Percentiles rank a stretch among this genome's conserved stretches.
Conservation (phyloP, 2,888 invertebrate species). For the Oligia fasciuncula region DNA sequence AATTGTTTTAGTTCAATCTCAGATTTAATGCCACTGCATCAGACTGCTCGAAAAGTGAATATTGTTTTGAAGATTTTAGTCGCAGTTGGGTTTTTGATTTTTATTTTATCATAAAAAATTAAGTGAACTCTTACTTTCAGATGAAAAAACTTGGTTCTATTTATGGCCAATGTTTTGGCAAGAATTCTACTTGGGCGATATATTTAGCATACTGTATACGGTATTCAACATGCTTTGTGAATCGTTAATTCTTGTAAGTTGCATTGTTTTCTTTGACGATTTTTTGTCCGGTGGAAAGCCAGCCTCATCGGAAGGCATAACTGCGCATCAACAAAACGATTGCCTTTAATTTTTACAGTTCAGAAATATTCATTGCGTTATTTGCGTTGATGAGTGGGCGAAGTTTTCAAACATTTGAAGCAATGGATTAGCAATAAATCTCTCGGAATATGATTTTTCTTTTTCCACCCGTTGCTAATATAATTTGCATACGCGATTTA, state of each 20-base stretch:
- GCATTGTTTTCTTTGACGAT: background rate
- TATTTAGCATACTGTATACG: conserved; percentile 69
- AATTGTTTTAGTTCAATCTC: background rate
- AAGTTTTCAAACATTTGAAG: background rate
- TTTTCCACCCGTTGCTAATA: background rate
- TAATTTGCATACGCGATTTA: too few species aligned
- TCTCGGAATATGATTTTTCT: background rate
- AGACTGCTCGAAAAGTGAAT: background rate
- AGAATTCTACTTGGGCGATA: conserved; percentile 72
- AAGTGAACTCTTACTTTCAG: conserved; percentile 60
- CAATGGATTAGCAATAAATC: too few species aligned
- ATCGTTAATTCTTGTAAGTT: conserved; percentile 71
- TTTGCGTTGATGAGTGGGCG: too few species aligned
- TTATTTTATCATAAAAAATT: background rate
- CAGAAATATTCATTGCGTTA: background rate
- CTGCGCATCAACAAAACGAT: background rate
- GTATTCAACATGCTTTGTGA: conserved; percentile 66
- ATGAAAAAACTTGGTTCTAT: conserved; percentile 67
- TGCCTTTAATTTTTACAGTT: background rate
- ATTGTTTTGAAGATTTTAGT: background rate
- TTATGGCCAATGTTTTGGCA: conserved; percentile 77
- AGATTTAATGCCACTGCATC: background rate
- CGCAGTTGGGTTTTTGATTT: background rate
- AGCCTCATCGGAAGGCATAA: too few species aligned
- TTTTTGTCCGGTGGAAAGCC: background rate